These are phyloP conservation scores for Lumbricus terrestris DNA, from an alignment of 2,888 invertebrate genomes.

Conservation along the genomic window DNA sequence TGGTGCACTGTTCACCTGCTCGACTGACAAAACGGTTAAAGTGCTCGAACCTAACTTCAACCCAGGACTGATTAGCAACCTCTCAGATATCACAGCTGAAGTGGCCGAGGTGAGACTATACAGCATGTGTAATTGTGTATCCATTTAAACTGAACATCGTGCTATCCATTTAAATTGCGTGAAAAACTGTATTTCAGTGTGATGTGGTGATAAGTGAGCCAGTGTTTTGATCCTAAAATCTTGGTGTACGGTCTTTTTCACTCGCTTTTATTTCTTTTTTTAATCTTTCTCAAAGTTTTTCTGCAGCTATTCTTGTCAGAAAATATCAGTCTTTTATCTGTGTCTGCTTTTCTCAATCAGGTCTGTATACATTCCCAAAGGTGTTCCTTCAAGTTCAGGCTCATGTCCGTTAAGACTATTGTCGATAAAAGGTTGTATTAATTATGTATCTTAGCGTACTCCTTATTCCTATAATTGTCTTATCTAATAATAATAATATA, in stretches of 20 bases:
- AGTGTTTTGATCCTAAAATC: background rate
- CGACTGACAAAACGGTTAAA: slow-evolving; percentile 47
- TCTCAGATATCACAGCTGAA: slow-evolving; percentile 43
- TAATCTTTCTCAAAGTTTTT: background rate
- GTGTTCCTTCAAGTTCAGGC: background rate
- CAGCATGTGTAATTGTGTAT: slow-evolving; percentile 24
- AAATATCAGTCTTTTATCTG: background rate
- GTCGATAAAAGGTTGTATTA: background rate
- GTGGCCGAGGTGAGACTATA: slow-evolving; percentile 47
- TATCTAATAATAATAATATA: background rate
- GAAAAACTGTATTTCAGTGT: background rate
- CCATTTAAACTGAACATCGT: background rate
- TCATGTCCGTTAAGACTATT: background rate
- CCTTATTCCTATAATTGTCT: background rate
- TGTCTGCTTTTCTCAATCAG: background rate
- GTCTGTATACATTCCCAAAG: background rate
- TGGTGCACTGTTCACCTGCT: slow-evolving; percentile 52
- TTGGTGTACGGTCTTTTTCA: too few species aligned
- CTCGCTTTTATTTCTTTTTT: background rate
- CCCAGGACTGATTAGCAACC: slow-evolving; percentile 45
- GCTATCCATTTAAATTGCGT: background rate
- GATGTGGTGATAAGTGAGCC: background rate
- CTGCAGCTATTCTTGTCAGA: background rate
- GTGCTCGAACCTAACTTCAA: slow-evolving; percentile 48
- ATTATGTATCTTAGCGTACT: background rate